These are phyloP conservation scores for Clivina fossor DNA, from an alignment of 2,888 invertebrate genomes.

Conservation along the genomic window DNA sequence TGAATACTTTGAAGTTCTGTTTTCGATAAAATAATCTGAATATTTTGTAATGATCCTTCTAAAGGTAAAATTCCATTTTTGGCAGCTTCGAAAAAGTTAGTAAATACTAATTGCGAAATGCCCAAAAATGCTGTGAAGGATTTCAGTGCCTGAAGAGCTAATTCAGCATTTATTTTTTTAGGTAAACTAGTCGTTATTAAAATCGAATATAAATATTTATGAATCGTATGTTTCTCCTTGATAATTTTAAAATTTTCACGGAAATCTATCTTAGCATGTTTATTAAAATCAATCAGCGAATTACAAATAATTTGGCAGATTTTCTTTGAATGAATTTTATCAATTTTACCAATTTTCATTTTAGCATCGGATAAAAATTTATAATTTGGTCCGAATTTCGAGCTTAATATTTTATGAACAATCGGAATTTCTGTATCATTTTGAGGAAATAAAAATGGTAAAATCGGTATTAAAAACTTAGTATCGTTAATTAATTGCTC, in stretches of 20 bases:
- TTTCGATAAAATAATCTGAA: slow-evolving; percentile 56
- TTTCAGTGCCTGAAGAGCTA: no score
- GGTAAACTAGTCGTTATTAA: no score
- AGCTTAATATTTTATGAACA: slow-evolving; percentile 53
- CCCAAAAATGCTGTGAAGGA: no score
- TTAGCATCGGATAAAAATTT: slow-evolving; percentile 37
- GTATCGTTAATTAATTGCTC: slow-evolving; percentile 57
- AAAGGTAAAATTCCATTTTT: slow-evolving; percentile 57
- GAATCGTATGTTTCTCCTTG: no score
- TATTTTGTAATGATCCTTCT: slow-evolving; percentile 59
- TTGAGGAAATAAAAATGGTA: slow-evolving; percentile 65
- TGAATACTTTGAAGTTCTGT: slow-evolving; percentile 52
- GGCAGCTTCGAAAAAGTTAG: no score
- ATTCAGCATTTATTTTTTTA: no score
- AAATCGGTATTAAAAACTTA: slow-evolving; percentile 59
- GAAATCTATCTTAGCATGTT: slow-evolving; percentile 34
- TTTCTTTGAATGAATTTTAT: slow-evolving; percentile 23
- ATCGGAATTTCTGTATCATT: slow-evolving; percentile 51
- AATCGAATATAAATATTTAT: no score
- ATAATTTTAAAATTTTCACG: no score
- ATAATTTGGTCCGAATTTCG: slow-evolving; percentile 52
- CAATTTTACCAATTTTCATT: slow-evolving; percentile 22
- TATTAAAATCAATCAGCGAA: slow-evolving; percentile 11
- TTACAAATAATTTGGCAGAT: slow-evolving; percentile 38
- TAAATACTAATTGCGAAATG: no score